Conservation (phyloP, 2,797 vertebrate species). For the Pangasius krempfi region DNA sequence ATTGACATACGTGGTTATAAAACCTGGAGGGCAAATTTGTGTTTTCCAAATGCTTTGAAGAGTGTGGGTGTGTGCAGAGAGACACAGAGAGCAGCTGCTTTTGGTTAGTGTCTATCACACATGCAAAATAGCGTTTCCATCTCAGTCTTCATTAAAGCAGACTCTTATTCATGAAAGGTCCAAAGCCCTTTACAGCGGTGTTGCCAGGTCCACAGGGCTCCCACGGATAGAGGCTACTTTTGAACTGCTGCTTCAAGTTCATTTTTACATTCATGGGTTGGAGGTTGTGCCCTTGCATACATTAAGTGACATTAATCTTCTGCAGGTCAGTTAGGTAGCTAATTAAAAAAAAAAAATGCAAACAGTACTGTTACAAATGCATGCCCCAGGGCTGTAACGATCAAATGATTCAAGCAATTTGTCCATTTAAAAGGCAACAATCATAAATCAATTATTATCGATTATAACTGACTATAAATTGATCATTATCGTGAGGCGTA, state of each 20-base stretch:
- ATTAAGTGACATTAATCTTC: neutral
- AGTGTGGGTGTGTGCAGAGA: conserved; percentile 23
- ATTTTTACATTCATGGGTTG: neutral
- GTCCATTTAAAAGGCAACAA: neutral
- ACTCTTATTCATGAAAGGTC: conserved; percentile 26
- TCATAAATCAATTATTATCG: neutral
- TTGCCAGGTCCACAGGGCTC: conserved; percentile 17
- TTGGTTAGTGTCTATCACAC: conserved; percentile 20
- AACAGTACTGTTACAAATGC: neutral
- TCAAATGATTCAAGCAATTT: neutral
- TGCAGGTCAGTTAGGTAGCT: neutral
- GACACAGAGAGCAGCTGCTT: conserved; percentile 26
- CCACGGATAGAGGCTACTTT: neutral
- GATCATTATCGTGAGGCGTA: neutral
- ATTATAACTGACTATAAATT: neutral
- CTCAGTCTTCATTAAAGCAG: conserved; percentile 17
- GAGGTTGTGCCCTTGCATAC: neutral
- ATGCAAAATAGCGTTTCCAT: conserved; percentile 19
- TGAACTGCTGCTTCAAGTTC: neutral
- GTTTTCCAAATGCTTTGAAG: conserved; percentile 9
- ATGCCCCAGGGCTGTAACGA: neutral
- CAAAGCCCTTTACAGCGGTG: conserved; percentile 12
- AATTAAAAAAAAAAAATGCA: neutral
- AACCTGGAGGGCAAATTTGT: neutral
- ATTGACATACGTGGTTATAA: neutral